Base-by-base conservation (phyloP, 2,888 invertebrate species). In the Heliothis peltigera region DNA sequence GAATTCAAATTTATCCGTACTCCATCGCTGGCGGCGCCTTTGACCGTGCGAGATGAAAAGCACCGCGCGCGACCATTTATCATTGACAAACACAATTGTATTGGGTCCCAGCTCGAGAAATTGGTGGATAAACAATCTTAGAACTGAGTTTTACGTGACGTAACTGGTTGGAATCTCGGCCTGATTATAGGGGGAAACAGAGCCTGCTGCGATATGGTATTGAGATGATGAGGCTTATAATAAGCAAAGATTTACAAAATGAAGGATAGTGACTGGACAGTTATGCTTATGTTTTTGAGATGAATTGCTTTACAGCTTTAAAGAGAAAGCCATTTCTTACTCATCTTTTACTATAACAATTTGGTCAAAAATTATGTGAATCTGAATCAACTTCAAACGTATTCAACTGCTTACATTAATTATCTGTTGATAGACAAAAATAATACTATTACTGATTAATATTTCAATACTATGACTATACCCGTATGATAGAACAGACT, bases 21-120 rank as follows among this genome's bases (percentile, higher is more conserved):
- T 25, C 43, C 55, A 62, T 56, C 25, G 57, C 51, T 53, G 86
- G 90, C 95, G 95, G 95, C 88, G 89, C 90, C 91, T 95, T 94
- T 94, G 94, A 92, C 85, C 83, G 82, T 73, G 81, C 70, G 89
- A 93, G 95, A 95, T 95, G 94, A 95, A 94, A 94, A 92, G 92
- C 87, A 77, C 94, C 94, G 94, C 92, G 84, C 89, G 88, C 89
- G 87, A 89, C 93, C 94, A 95, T 95, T 95, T 94, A 95, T 95
- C 95, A 95, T 94, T 93, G 94, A 93, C 94, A 95, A 93, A 94
- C 89, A 93, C 94, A 94, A 93, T 94, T 91, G 94, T 94, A 93
- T 93, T 90, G 91, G 90, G 91, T 92, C 91, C 90, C 86, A 89
- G 89, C 87, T 89, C 88, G 87, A 91, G 89, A 90, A 92, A 93